Base-by-base conservation (phyloP, 2,888 invertebrate genomes). In the Sepiola atlantica region DNA sequence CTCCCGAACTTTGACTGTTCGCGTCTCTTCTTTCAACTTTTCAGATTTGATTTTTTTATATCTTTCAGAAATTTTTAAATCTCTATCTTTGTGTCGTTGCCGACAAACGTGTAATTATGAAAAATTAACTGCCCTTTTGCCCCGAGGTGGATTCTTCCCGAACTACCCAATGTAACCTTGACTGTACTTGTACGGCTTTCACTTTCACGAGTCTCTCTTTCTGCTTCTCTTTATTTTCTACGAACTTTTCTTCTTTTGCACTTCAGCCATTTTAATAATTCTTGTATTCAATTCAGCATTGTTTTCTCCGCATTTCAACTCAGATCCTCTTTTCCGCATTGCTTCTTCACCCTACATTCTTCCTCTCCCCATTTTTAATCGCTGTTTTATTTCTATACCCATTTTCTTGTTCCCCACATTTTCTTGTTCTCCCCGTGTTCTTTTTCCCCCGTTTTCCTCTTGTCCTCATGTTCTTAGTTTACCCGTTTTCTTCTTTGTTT, bases 51-150 rank as follows among this genome's bases (percentile, higher is more conserved):
- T 77, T 77, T 77, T 45, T 45, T 4, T 45, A 45, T 45, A 4
- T 45, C 45, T 45, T 45, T 45, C 45, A 4, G 4, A 4, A 45
- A 4, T 45, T 45, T 45, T 45, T 45, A 8, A 45, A 45, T 4
- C 45, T 77, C 12, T n/a, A 14, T 77, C 77, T 77, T 77, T 77
- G 77, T 77, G n/a, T 32, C n/a, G 77, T 77, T 77, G 32, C 77
- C 77, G 77, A 77, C 77, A 77, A 77, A 77, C 77, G 77, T 32
- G 77, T 77, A 77, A 77, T 77, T 77, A 77, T 77, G n/a, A 77
- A 77, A 77, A 77, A n/a, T 77, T 77, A n/a, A 32, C 77, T 77
- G 77, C 77, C 77, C 77, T 77, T 77, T 77, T n/a, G 77, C n/a
- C 77, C 18, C 45, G 4, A 8, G 77, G 16, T 77, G 32, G 77